Evolutionary conservation across 37 sponge, comb jelly and placozoan species (phyloP).

Genomic region (Bolinopsis microptera): DNA sequence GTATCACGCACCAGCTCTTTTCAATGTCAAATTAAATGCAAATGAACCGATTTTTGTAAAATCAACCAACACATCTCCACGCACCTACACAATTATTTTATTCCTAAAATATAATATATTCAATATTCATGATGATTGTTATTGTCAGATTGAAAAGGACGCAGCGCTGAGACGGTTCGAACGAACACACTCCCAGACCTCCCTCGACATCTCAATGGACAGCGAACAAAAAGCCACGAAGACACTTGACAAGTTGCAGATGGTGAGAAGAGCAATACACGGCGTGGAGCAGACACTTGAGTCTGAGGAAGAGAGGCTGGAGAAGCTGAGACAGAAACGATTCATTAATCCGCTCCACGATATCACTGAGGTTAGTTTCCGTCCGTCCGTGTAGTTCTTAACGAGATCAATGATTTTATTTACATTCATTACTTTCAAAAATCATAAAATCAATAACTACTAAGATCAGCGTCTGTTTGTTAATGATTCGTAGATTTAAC

Average conservation of each 20-base stretch:
- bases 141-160: conserved; percentile 11
- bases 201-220: conserved; percentile 54
- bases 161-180: conserved; percentile 8
- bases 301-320: conserved; percentile 54
- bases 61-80: too few species aligned
- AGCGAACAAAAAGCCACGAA: conserved; percentile 47
- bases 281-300: conserved; percentile 17
- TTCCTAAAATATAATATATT: not conserved
- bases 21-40: not conserved
- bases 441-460: too few species aligned
- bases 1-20: too few species aligned
- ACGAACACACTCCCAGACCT: conserved; percentile 60
- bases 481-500: too few species aligned
- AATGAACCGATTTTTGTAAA: too few species aligned
- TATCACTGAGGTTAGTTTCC: conserved; percentile 10
- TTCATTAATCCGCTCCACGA: conserved; percentile 50
- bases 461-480: too few species aligned
- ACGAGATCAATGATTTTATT: not conserved
- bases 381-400: not conserved
- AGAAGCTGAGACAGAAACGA: conserved; percentile 56
- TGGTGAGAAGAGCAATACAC: conserved; percentile 54
- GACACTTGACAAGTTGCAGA: conserved; percentile 44
- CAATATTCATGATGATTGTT: not conserved
- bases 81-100: too few species aligned
- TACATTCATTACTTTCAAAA: too few species aligned